Evolutionary conservation across 2,888 invertebrate species (phyloP), one percentile per base, ranked within the genome.

Genomic region (Protonemura montana): DNA sequence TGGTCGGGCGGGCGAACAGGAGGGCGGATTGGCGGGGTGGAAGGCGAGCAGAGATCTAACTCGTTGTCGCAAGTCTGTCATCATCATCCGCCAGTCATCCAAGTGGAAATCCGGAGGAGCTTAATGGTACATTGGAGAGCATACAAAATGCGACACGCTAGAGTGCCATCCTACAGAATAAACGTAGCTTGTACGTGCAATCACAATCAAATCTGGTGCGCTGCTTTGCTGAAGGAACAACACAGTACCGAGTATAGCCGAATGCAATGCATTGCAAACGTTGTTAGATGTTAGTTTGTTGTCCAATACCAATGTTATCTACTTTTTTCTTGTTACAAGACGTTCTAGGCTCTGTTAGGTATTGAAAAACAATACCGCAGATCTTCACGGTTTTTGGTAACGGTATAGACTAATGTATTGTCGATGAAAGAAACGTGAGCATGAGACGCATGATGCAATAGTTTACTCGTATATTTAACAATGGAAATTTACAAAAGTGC

Each of bases 41-140:
- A 35, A 35, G 35, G 35, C 35, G 35, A 35, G 5, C 35, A 6
- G 35, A 35, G 35, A 35, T 35, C 35, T 35, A 35, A 35, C 35
- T 3, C 10, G 35, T 28, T 78, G 78, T 81, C 81, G 28, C 28
- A 6, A 30, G 28, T 30, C 81, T 81, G 81, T 81, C 81, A 81
- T 84, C 41, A 42, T 83, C 84, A 76, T 59, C 84, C 59, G 84
- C 59, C 83, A 76, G 29, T 41, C 86, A 86, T 28, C 86, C 86
- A 85, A 80, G 86, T 86, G 86, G 86, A 86, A 86, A 86, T 86
- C 86, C 86, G 80, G 86, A 80, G 86, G 0, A 59, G 21, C 28
- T 81, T 81, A 78, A 26, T 27, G 28, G 78, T 59, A 59, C 59
- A 59, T 28, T 78, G 28, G 78, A 78, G 78, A 78, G 78, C 78